Evolutionary conservation across 2,113 vertebrate genomes (phyloP).

Genomic region (Catharus minimus): DNA sequence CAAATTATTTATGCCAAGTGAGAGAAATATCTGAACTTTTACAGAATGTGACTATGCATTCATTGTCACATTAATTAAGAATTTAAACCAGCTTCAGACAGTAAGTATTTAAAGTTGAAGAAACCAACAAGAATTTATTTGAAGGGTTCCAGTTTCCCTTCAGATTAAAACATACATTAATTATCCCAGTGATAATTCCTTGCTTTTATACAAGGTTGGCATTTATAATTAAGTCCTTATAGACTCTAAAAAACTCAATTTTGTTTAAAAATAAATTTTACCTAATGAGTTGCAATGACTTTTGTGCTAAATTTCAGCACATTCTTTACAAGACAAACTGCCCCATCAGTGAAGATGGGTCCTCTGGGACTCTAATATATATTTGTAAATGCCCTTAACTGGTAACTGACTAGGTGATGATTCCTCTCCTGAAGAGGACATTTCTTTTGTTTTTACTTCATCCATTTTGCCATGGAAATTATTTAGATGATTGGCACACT

Average conservation of each 20-base stretch:
- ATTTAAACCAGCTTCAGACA: neutral
- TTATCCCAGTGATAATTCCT: neutral
- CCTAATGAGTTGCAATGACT: neutral
- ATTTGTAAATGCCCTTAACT: neutral
- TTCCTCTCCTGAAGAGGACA: neutral
- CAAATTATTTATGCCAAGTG: neutral
- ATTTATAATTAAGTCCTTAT: neutral
- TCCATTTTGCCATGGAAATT: neutral
- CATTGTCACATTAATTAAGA: neutral
- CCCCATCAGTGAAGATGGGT: neutral
- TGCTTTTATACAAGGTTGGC: neutral
- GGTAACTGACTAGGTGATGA: neutral
- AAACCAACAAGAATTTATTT: neutral
- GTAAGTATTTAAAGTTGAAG: neutral
- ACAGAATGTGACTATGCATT: neutral
- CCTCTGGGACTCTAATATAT: neutral
- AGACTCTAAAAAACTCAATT: neutral
- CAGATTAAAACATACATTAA: neutral
- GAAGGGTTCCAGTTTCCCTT: neutral
- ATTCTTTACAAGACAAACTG: neutral
- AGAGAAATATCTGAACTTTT: neutral
- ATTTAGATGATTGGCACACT: neutral
- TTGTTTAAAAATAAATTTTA: neutral
- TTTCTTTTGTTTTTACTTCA: neutral
- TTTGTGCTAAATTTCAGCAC: neutral